These are phyloP conservation scores for Triplophysa dalaica DNA, from an alignment of 2,113 vertebrate genomes.

Conservation along the genomic window DNA sequence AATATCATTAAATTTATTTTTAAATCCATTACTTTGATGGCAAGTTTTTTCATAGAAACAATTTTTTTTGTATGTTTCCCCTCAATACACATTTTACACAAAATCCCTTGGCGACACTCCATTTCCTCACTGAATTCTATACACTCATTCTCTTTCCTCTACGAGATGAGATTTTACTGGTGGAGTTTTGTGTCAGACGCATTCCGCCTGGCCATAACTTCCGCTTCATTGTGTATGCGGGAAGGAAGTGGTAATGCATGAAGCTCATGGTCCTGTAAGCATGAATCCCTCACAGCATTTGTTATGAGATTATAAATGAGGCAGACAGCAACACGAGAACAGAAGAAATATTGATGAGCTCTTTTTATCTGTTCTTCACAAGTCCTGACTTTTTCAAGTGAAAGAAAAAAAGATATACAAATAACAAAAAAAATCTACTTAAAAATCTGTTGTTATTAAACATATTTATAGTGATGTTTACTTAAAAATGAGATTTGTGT, in stretches of 20 bases:
- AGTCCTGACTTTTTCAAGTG: not conserved
- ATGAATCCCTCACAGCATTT: slow-evolving; percentile 46
- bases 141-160: not conserved
- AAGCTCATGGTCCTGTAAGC: slow-evolving; percentile 23
- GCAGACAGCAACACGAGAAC: slow-evolving; percentile 49
- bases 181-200: slow-evolving; percentile 21
- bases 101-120: no score
- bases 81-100: not conserved
- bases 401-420: not conserved
- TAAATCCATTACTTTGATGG: not conserved
- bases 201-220: slow-evolving; percentile 30
- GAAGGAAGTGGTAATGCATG: slow-evolving; percentile 46
- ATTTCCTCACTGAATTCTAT: not conserved
- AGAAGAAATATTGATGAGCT: slow-evolving; percentile 46
- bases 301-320: slow-evolving; percentile 50
- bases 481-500: no score
- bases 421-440: not conserved
- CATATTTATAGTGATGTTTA: no score
- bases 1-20: not conserved
- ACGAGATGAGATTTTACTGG: slow-evolving; percentile 14
- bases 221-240: slow-evolving; percentile 42
- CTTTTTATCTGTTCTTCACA: slow-evolving; percentile 29
- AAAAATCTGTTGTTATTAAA: not conserved
- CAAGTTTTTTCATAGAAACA: not conserved
- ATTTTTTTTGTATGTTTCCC: not conserved